Evolutionary conservation across 2,113 vertebrate genomes (phyloP), one percentile per base, ranked within the genome.

Genomic region (Gambusia holbrooki): DNA sequence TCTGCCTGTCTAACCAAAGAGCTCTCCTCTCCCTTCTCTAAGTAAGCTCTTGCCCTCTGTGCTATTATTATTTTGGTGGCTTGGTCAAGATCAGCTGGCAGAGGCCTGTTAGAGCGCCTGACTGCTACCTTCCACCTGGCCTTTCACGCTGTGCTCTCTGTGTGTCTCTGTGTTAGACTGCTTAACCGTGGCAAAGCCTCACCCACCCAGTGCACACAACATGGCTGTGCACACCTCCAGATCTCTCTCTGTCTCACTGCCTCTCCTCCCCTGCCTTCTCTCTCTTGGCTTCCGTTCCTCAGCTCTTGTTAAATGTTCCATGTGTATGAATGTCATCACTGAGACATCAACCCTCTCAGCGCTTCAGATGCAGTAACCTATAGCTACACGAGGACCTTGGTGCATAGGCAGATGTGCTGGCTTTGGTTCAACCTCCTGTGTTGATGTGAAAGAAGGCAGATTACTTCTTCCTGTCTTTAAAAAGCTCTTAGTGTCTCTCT

Each of bases 271-370:
- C 51, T 86, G 19, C 68, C 62, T 33, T 48, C 61, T 86, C 54
- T 84, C 61, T 78, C 68, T 82, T 77, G 72, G 80, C 75, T 86
- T 91, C 88, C 62, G 70, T 71, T 90, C 89, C 91, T 81, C 78
- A 76, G 90, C 90, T 92, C 82, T 28, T 86, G 75, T 85, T 89
- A 81, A 84, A 72, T 90, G 91, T 91, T 88, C 70, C 80, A 78
- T 89, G 91, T 90, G 86, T 90, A 84, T 85, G 87, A 85, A 78
- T 88, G 82, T 85, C 73, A 80, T 85, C 84, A 83, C 68, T 64
- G 82, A 83, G 84, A 86, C 86, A 84, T 88, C 84, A 71, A 80
- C 80, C 62, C 78, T 70, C 48, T 74, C 76, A 74, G 82, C 27
- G 79, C 75, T 81, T 79, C 61, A 69, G 73, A 69, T 74, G 82